Evolutionary conservation across 1,140 invertebrate species (phyloP).

Genomic region (Heliothis virescens): DNA sequence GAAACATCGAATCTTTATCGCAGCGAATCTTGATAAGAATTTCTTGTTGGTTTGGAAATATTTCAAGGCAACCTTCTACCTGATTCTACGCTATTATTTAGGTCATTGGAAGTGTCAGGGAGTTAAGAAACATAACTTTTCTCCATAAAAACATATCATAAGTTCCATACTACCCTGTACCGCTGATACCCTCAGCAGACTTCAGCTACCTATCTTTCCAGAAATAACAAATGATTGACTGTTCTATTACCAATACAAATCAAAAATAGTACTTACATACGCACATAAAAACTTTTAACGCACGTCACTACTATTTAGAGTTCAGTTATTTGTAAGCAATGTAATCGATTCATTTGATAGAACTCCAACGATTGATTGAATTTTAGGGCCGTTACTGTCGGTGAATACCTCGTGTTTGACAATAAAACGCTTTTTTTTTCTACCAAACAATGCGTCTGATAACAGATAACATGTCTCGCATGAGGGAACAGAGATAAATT

Average conservation of each 20-base stretch:
- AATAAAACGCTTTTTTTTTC: constrained; percentile 27
- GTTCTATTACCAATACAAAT: background rate
- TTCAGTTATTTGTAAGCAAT: constrained; percentile 22
- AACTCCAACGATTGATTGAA: constrained; percentile 4
- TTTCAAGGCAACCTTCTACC: constrained; percentile 7
- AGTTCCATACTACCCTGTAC: too few species aligned
- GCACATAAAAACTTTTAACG: constrained; percentile 6
- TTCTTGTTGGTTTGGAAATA: constrained; percentile 18
- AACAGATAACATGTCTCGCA: constrained; percentile 49
- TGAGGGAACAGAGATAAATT: constrained; percentile 47
- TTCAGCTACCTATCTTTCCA: background rate
- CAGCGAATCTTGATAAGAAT: constrained; percentile 39
- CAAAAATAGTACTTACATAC: constrained; percentile 43
- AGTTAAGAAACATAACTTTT: too few species aligned
- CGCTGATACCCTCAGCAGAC: background rate
- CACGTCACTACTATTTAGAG: background rate
- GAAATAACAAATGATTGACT: background rate
- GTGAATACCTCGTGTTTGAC: constrained; percentile 35
- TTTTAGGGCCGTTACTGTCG: background rate
- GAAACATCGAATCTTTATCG: constrained; percentile 43
- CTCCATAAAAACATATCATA: too few species aligned
- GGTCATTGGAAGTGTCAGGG: background rate
- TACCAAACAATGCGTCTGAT: constrained; percentile 49
- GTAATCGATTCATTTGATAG: constrained; percentile 11
- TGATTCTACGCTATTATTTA: background rate